Base-by-base conservation (phyloP, 2,888 invertebrate genomes). In the Sclerodermus sp. region DNA sequence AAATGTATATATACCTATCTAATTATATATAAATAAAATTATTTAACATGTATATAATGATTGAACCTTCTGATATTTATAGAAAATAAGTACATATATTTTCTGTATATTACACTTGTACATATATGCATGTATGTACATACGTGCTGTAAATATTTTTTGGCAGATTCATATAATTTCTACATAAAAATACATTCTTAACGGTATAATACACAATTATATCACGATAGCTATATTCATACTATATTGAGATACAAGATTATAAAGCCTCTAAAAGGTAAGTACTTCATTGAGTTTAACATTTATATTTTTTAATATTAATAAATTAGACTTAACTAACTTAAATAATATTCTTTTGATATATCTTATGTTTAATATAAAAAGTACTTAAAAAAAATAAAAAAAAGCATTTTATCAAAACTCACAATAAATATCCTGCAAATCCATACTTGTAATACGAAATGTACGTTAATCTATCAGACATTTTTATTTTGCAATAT, bases 21-120 rank as follows among this genome's bases (percentile, higher is more conserved):
- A 58, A 67, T 64, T 58, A 72, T 61, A 70, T 65, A 48, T 54
- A 62, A 62, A 65, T 56, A 62, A 53, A 58, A 57, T 59, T 61
- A 56, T 58, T 58, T 42, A 54, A 34, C 12, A 34, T 14, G 14
- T 13, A 13, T 13, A 16, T 5, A 14, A 12, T 39, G 14, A 32
- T 61, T 63, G 30, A 40, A 47, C 45, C 34, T 12, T 57, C 47
- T 45, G 47, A 46, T 49, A 15, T 47, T 53, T 47, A 62, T 63
- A 55, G 53, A 70, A 68, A 68, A 67, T 64, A 70, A 64, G 68
- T 58, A 56, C 49, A 53, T 41, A 53, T 32, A 37, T 47, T 55
- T 56, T 49, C 45, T 42, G 49, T 53, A 55, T 55, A 17, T 17
- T 16, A 39, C 8, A 39, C 12, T 36, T 4, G 10, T 36, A 4